Evolutionary conservation across 2,888 invertebrate species (phyloP).

Genomic region (Anthoptus insignis): DNA sequence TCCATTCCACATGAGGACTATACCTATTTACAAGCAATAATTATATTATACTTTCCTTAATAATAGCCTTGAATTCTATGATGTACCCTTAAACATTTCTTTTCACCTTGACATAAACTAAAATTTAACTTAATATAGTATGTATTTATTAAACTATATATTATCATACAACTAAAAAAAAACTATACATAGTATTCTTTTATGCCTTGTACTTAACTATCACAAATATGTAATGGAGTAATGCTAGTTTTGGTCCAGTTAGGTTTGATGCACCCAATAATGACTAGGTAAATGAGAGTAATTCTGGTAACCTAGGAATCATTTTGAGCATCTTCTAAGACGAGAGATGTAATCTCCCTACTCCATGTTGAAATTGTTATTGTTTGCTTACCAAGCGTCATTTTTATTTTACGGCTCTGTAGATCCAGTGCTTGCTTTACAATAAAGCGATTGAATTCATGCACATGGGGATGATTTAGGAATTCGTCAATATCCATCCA

Average conservation of each 20-base stretch:
- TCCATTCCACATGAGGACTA: background rate
- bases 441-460: slow-evolving; percentile 90
- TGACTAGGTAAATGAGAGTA: background rate
- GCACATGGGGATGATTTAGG: slow-evolving; percentile 90
- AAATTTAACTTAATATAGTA: too few species aligned
- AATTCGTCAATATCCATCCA: slow-evolving; percentile 95
- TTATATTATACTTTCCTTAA: background rate
- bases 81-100: too few species aligned
- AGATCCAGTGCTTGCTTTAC: slow-evolving; percentile 90
- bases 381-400: slow-evolving; percentile 84
- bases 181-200: too few species aligned
- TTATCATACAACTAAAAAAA: too few species aligned
- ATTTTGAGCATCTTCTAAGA: slow-evolving; percentile 64
- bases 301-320: background rate
- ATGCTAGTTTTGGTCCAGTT: too few species aligned
- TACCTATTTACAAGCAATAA: background rate
- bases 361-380: slow-evolving; percentile 62
- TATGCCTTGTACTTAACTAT: too few species aligned
- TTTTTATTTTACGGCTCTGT: slow-evolving; percentile 86
- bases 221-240: too few species aligned
- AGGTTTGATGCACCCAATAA: too few species aligned
- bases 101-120: too few species aligned
- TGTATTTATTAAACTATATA: too few species aligned
- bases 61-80: too few species aligned
- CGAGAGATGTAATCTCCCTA: slow-evolving; percentile 70